These are phyloP conservation scores for Torymus tubicola DNA, from an alignment of 2,888 invertebrate genomes.

Conservation along the genomic window DNA sequence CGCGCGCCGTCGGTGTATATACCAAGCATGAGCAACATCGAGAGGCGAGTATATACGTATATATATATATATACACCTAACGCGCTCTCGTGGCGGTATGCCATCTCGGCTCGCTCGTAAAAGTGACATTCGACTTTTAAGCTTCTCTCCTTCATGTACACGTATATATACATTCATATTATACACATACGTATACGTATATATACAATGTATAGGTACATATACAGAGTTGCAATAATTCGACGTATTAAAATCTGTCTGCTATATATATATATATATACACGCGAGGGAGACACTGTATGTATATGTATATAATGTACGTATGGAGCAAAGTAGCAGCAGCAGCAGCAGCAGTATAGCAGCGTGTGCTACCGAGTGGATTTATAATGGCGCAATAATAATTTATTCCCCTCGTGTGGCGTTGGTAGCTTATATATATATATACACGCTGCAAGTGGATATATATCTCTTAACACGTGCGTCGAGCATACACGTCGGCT, in stretches of 20 bases:
- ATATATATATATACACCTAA: too few species aligned
- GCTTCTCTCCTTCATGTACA: not conserved
- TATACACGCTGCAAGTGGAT: slow-evolving; percentile 59
- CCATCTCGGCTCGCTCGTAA: slow-evolving; percentile 36
- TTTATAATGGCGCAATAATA: slow-evolving; percentile 68
- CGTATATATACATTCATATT: not conserved
- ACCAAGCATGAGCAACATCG: too few species aligned
- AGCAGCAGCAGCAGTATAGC: not conserved
- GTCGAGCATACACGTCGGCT: too few species aligned
- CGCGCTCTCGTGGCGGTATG: not conserved
- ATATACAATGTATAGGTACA: not conserved
- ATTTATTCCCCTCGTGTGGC: slow-evolving; percentile 64
- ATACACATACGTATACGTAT: too few species aligned
- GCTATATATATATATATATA: too few species aligned
- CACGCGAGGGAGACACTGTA: too few species aligned
- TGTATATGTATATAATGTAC: too few species aligned
- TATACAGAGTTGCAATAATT: slow-evolving; percentile 34
- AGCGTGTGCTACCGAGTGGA: slow-evolving; percentile 61
- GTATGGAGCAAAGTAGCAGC: not conserved
- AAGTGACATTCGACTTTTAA: slow-evolving; percentile 32
- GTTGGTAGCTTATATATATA: not conserved
- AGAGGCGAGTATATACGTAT: too few species aligned
- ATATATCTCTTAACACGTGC: slow-evolving; percentile 63
- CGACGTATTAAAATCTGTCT: slow-evolving; percentile 61
- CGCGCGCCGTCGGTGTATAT: too few species aligned